Evolutionary conservation across 2,888 invertebrate species (phyloP).

Genomic region (Euspilapteryx auroguttella): DNA sequence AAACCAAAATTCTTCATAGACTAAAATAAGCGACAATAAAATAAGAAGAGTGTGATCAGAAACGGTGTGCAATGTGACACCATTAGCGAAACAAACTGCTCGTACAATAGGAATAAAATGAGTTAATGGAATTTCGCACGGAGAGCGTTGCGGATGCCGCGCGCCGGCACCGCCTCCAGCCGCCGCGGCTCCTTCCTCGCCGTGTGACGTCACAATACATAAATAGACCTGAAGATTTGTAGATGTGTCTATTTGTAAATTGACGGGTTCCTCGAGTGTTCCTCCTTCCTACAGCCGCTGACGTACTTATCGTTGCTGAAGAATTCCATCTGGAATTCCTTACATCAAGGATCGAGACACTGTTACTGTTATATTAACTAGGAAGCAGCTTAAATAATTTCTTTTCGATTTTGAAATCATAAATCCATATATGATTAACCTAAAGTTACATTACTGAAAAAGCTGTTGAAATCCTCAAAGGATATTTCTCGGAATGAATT

Average conservation of each 20-base stretch:
- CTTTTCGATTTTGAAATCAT: too few relatives aligned
- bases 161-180: slow-evolving; percentile 2
- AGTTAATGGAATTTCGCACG: slow-evolving; percentile 35
- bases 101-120: slow-evolving; percentile 36
- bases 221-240: slow-evolving; percentile 4
- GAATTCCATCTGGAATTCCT: slow-evolving; percentile 3
- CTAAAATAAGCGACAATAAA: slow-evolving; percentile 26
- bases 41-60: slow-evolving; percentile 24
- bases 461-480: too few relatives aligned
- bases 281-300: slow-evolving; percentile 11
- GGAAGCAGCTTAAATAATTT: too few relatives aligned
- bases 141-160: slow-evolving; percentile 10
- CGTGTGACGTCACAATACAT: slow-evolving; percentile 8
- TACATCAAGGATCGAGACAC: too few relatives aligned
- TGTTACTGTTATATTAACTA: too few relatives aligned
- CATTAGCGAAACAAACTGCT: slow-evolving; percentile 34
- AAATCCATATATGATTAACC: too few relatives aligned
- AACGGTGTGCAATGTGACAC: slow-evolving; percentile 50
- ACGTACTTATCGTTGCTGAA: slow-evolving; percentile 8
- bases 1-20: too few relatives aligned
- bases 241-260: slow-evolving; percentile 1
- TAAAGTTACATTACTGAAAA: too few relatives aligned
- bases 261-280: slow-evolving; percentile 8
- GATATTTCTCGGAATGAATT: too few relatives aligned
- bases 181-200: slow-evolving; percentile 2